These are phyloP conservation scores for Heliopora coerulea DNA, from an alignment of 92 coral and sea anemone species.

Conservation along the genomic window DNA sequence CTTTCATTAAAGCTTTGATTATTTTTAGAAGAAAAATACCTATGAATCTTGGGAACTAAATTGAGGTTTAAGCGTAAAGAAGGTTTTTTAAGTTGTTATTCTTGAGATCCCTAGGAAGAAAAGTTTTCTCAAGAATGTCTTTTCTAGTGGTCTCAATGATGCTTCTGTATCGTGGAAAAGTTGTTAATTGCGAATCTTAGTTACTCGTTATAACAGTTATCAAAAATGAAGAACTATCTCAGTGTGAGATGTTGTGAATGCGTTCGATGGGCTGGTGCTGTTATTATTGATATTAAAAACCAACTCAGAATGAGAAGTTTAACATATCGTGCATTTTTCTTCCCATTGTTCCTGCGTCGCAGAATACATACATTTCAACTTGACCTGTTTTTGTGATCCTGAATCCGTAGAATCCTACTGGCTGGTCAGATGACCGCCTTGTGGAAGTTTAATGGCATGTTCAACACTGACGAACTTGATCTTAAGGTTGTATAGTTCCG, in stretches of 20 bases:
- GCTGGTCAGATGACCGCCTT: neutral
- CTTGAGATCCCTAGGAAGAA: conserved; percentile 7
- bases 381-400: neutral
- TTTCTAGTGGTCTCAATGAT: too few species aligned
- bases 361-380: neutral
- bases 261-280: conserved; percentile 37
- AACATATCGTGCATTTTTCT: conserved; percentile 26
- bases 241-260: conserved; percentile 31
- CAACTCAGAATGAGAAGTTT: conserved; percentile 7
- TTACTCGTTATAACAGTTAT: conserved; percentile 25
- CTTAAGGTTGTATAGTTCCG: neutral
- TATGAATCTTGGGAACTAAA: conserved; percentile 12
- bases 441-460: neutral
- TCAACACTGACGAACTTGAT: neutral
- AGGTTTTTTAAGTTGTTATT: conserved; percentile 31
- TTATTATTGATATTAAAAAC: conserved; percentile 45
- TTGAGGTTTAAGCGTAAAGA: conserved; percentile 17
- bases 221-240: conserved; percentile 25
- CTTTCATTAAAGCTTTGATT: conserved; percentile 43
- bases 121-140: too few species aligned
- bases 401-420: neutral
- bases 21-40: conserved; percentile 28
- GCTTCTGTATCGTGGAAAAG: conserved; percentile 23
- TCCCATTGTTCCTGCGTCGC: conserved; percentile 11
- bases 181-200: conserved; percentile 13